Conservation (phyloP, 2,113 vertebrate species). For the Lichenostomus cassidix region DNA sequence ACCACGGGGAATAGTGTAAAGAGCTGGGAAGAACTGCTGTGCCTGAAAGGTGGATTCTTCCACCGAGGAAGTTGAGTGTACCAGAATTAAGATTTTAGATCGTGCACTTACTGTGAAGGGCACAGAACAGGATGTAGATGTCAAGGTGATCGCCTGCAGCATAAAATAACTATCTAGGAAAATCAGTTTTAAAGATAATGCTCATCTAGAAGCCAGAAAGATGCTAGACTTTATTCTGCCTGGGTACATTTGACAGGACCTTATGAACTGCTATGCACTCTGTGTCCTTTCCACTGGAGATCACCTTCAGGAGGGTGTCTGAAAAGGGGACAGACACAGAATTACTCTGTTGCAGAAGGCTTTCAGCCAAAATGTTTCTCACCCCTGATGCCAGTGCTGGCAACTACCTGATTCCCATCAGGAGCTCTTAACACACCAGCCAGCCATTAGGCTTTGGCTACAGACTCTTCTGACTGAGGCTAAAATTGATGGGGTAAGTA, state of each 20-base stretch:
- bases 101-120: neutral
- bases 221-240: neutral
- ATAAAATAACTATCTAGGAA: neutral
- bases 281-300: accelerated
- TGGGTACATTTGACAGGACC: neutral
- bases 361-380: neutral
- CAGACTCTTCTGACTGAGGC: neutral
- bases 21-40: neutral
- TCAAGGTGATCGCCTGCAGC: neutral
- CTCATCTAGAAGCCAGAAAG: neutral
- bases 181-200: neutral
- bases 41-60: neutral
- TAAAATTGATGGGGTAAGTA: neutral
- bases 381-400: neutral
- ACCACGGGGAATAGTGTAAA: neutral
- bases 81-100: neutral
- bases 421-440: neutral
- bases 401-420: neutral
- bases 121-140: neutral
- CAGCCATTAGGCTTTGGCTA: neutral
- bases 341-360: neutral
- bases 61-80: neutral
- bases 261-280: neutral
- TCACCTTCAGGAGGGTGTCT: neutral
- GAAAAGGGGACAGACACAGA: neutral